phyloP scores from a whole-genome alignment of 37 sponge, comb jelly and placozoan genomes.

The Beroe forskalii region DNA sequence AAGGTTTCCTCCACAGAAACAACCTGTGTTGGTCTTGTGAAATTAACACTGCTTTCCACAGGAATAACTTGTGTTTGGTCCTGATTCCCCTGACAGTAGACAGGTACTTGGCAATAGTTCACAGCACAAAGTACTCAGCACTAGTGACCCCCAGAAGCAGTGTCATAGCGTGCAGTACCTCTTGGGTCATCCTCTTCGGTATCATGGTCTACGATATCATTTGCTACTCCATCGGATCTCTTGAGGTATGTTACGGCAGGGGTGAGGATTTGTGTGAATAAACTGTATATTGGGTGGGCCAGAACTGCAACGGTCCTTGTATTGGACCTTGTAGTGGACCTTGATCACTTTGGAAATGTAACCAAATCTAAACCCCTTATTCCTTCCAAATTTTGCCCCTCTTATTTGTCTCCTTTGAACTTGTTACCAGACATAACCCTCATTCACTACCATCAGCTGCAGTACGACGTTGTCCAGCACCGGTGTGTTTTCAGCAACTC shows the following conservation, averaged over 20 bases:
- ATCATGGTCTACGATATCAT: neutral
- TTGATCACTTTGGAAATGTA: no score
- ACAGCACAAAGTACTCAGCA: neutral
- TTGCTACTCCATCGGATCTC: neutral
- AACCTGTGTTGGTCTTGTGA: no score
- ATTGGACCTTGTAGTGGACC: no score
- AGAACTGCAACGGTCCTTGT: no score
- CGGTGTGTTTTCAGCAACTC: neutral
- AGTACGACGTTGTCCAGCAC: neutral
- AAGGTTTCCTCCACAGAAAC: no score
- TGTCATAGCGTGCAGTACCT: neutral
- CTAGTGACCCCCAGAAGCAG: neutral
- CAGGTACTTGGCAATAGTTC: slow-evolving; percentile 3
- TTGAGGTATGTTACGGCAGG: slow-evolving; percentile 17
- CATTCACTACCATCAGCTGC: neutral
- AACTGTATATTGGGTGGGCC: no score
- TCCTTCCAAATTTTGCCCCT: no score
- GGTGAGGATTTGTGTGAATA: no score
- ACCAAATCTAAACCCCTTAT: no score
- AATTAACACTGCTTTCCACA: neutral
- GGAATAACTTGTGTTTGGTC: slow-evolving; percentile 20
- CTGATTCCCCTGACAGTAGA: slow-evolving; percentile 21
- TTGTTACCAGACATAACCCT: no score
- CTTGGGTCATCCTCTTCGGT: neutral
- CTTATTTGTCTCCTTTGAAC: no score